These are phyloP conservation scores for Nasonia vitripennis DNA, from an alignment of 1,140 invertebrate species.

Conservation along the genomic window DNA sequence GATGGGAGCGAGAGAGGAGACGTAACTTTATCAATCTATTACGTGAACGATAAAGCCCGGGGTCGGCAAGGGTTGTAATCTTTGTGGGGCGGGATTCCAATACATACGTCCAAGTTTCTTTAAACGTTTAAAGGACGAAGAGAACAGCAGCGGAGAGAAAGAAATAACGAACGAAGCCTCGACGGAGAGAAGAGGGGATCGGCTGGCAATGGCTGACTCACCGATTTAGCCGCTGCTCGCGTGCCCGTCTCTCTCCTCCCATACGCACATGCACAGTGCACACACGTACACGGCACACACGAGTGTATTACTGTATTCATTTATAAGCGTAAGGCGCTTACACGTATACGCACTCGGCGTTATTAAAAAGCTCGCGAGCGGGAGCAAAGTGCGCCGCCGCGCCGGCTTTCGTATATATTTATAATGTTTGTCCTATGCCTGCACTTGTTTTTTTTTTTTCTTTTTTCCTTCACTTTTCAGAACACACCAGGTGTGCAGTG, in stretches of 20 bases:
- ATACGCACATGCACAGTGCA: too few relatives aligned
- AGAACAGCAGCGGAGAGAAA: not conserved
- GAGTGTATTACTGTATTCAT: not conserved
- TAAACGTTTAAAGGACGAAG: not conserved
- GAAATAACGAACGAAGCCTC: not conserved
- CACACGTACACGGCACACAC: not conserved
- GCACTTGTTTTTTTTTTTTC: too few relatives aligned
- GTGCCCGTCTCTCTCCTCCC: not conserved
- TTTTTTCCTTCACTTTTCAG: too few relatives aligned
- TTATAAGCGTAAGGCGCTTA: not conserved
- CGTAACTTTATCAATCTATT: constrained; percentile 36
- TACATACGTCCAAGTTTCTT: too few relatives aligned
- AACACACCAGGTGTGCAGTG: too few relatives aligned
- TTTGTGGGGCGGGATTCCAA: too few relatives aligned
- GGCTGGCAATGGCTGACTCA: constrained; percentile 24
- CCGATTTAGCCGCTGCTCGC: constrained; percentile 3
- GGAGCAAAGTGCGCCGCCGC: not conserved
- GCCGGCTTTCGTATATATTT: too few relatives aligned
- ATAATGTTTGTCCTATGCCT: not conserved
- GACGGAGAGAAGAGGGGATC: not conserved
- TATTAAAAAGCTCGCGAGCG: constrained; percentile 17
- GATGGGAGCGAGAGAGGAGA: not conserved
- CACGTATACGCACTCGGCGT: not conserved
- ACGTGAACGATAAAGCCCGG: not conserved
- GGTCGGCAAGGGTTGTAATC: too few relatives aligned